Conservation (phyloP, 2,888 invertebrate species). For the Apodemia zela region DNA sequence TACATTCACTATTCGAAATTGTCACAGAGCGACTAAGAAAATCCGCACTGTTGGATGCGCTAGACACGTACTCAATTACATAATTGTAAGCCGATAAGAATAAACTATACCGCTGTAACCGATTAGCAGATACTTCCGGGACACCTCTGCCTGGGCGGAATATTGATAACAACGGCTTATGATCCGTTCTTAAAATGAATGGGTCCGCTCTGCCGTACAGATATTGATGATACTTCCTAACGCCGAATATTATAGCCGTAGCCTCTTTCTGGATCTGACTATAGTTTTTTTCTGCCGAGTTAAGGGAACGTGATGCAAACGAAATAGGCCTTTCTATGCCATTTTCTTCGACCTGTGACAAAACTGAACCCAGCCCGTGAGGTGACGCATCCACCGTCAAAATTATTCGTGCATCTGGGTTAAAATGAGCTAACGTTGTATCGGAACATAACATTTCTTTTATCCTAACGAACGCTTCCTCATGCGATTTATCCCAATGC, state of each 20-base stretch:
- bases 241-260: constrained; percentile 27
- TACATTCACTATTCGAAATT: no score
- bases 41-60: constrained; percentile 30
- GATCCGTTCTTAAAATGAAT: no score
- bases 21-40: background rate
- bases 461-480: constrained; percentile 12
- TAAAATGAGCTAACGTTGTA: constrained; percentile 24
- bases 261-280: no score
- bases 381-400: constrained; percentile 22
- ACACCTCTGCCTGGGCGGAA: background rate
- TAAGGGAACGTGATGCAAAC: no score
- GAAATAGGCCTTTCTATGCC: no score
- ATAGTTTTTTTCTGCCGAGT: constrained; percentile 17
- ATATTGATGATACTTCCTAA: background rate
- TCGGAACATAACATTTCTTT: constrained; percentile 16
- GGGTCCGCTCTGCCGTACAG: no score
- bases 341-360: no score
- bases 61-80: constrained; percentile 3
- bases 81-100: no score
- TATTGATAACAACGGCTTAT: no score
- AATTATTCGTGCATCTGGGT: constrained; percentile 20
- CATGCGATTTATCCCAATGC: constrained; percentile 2
- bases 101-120: no score
- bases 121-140: no score
- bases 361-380: background rate